These are phyloP conservation scores for Pseudococcus jackbeardsleyi DNA, from an alignment of 2,888 invertebrate genomes.

Conservation along the genomic window DNA sequence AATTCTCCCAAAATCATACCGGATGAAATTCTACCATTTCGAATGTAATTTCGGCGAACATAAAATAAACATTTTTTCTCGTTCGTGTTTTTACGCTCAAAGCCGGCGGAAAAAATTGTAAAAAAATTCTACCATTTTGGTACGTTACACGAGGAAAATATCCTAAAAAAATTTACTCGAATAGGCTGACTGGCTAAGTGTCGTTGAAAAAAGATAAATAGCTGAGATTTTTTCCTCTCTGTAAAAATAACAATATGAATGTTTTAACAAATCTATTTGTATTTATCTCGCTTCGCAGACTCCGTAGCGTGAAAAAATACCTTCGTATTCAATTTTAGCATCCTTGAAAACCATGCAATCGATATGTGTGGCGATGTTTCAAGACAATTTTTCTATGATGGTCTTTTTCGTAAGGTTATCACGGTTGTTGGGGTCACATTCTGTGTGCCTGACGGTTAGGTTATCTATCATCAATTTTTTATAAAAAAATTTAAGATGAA, in stretches of 20 bases:
- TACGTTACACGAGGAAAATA: not conserved
- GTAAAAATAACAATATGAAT: conserved; percentile 1
- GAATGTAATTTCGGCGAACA: not conserved
- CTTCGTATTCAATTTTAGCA: not conserved
- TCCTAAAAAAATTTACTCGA: not conserved
- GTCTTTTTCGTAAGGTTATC: no score
- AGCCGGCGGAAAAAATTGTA: not conserved
- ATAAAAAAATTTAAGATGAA: no score
- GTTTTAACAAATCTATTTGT: not conserved
- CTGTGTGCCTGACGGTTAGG: no score
- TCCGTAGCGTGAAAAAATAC: not conserved
- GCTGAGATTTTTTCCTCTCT: not conserved
- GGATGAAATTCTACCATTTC: not conserved
- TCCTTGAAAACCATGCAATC: not conserved
- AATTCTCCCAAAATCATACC: not conserved
- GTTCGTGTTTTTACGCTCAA: not conserved
- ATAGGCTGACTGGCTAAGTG: not conserved
- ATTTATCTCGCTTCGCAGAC: not conserved
- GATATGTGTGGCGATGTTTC: not conserved
- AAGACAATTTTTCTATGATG: no score
- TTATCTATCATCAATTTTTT: no score
- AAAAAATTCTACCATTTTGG: not conserved
- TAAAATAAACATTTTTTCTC: conserved; percentile 8
- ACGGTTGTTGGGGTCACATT: no score
- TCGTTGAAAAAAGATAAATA: not conserved